These are phyloP conservation scores for Aphelenchoides besseyi DNA, from an alignment of 1,140 invertebrate genomes.

Conservation along the genomic window DNA sequence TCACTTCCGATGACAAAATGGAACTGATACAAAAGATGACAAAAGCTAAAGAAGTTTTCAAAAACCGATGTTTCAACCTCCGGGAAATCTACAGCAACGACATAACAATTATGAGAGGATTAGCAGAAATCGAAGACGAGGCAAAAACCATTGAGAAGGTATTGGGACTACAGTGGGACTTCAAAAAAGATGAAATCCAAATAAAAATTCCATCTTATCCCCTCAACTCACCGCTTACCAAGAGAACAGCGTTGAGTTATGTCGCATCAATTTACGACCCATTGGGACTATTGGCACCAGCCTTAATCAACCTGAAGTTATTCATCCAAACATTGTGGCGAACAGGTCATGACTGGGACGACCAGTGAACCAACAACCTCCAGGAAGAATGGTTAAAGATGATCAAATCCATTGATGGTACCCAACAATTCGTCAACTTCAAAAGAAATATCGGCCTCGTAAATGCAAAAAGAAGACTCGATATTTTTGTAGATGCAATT, in stretches of 20 bases:
- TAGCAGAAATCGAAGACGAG: not conserved
- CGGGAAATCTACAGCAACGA: not conserved
- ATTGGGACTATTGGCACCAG: not conserved
- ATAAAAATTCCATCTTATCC: not conserved
- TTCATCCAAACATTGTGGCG: not conserved
- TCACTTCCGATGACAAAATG: not conserved
- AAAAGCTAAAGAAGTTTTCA: constrained; percentile 1
- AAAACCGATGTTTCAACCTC: not conserved
- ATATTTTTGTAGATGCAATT: not conserved
- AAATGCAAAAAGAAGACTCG: not conserved
- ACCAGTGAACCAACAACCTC: not conserved
- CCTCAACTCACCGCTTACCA: not conserved
- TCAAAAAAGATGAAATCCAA: not conserved
- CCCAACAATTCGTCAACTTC: not conserved
- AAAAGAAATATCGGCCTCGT: not conserved
- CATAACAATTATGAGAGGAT: not conserved
- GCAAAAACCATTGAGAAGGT: not conserved
- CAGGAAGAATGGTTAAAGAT: not conserved
- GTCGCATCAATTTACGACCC: constrained; percentile 1
- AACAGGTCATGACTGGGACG: not conserved
- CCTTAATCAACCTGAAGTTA: not conserved
- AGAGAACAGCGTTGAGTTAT: not conserved
- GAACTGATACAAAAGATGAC: not conserved
- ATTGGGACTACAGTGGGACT: not conserved
- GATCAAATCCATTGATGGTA: not conserved